phyloP scores from a whole-genome alignment of 1,140 invertebrate genomes.

The Drosophila miranda region DNA sequence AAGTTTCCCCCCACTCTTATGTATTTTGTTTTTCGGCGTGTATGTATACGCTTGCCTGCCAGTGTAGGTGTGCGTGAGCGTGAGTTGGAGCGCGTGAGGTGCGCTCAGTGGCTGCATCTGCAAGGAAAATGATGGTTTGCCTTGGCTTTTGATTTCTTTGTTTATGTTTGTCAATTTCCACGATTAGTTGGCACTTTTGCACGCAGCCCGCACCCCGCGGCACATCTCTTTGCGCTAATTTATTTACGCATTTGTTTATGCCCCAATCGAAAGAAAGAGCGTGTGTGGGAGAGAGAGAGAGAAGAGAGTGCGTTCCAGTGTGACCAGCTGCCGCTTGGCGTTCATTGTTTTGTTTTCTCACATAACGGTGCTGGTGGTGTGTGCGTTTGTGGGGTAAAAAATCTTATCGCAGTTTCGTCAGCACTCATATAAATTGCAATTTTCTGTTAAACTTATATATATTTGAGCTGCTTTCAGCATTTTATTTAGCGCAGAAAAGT shows the following conservation, averaged over 20 bases:
- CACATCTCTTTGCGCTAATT: constrained; percentile 6
- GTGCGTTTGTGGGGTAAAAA: constrained; percentile 21
- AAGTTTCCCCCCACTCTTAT: constrained; percentile 32
- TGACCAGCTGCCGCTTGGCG: constrained; percentile 30
- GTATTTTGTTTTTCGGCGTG: constrained; percentile 36
- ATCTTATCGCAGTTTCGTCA: constrained; percentile 55
- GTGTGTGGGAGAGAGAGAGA: constrained; percentile 6
- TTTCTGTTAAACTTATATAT: constrained; percentile 13
- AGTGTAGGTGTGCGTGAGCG: constrained; percentile 31
- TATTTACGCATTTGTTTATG: constrained; percentile 74
- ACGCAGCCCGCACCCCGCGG: background rate
- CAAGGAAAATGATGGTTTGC: constrained; percentile 28
- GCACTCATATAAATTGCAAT: constrained; percentile 24
- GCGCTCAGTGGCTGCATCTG: constrained; percentile 17
- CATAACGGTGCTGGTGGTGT: constrained; percentile 36
- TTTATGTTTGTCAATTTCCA: constrained; percentile 63
- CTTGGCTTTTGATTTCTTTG: constrained; percentile 46
- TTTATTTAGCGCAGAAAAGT: constrained; percentile 58
- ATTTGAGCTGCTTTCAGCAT: constrained; percentile 54
- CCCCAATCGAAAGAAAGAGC: background rate
- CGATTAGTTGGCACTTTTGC: constrained; percentile 63
- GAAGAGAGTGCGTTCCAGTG: constrained; percentile 19
- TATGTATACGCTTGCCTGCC: constrained; percentile 40
- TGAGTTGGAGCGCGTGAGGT: constrained; percentile 27
- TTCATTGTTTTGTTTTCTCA: constrained; percentile 61